Evolutionary conservation across 2,113 vertebrate genomes (phyloP).

Genomic region (Dascyllus trimaculatus): DNA sequence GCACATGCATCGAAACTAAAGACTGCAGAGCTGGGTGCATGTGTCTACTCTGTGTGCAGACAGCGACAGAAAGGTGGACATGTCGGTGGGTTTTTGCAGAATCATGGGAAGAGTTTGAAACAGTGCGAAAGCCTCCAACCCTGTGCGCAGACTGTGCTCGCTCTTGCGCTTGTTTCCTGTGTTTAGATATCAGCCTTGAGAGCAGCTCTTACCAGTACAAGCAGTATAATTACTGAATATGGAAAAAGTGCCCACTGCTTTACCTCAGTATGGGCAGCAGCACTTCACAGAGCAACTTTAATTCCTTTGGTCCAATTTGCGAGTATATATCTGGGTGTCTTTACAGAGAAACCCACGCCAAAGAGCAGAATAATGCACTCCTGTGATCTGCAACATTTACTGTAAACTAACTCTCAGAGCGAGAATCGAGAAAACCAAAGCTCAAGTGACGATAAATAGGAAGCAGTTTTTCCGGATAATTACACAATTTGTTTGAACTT

Average conservation of each 20-base stretch:
- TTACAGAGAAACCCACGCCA: conserved; percentile 23
- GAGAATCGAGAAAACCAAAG: conserved; percentile 23
- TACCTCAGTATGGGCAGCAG: conserved; percentile 54
- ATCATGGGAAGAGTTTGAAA: conserved; percentile 33
- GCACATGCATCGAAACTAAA: neutral
- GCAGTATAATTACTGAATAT: conserved; percentile 75
- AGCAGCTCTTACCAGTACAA: conserved; percentile 64
- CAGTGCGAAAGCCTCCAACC: conserved; percentile 16
- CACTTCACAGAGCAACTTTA: conserved; percentile 33
- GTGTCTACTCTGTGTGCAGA: conserved; percentile 20
- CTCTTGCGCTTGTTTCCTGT: conserved; percentile 61
- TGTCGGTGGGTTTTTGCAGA: conserved; percentile 41
- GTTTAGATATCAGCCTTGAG: conserved; percentile 72
- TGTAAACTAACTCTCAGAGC: conserved; percentile 21
- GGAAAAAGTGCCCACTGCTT: conserved; percentile 68
- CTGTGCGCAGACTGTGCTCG: conserved; percentile 25
- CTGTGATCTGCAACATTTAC: conserved; percentile 6
- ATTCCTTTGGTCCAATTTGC: conserved; percentile 36
- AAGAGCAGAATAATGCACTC: conserved; percentile 7
- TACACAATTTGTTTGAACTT: neutral
- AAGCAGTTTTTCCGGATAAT: conserved; percentile 10
- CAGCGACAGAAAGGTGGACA: conserved; percentile 6
- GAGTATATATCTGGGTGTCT: conserved; percentile 28
- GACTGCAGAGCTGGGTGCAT: neutral
- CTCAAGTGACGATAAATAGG: neutral